Conservation (phyloP, 1,140 invertebrate genomes). For the Goniozus legneri region DNA sequence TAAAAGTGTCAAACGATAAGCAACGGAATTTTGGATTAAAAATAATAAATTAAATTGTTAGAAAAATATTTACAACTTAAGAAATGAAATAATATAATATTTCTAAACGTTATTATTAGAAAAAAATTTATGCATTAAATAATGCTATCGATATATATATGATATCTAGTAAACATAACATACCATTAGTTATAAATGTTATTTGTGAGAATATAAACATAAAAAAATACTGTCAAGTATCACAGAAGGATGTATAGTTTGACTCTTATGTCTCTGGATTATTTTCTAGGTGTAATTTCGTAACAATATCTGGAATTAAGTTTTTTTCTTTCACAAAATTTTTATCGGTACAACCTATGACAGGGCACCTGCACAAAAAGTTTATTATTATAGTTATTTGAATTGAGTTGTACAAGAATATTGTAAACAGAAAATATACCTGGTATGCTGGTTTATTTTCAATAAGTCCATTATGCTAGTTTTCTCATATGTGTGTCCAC, state of each 20-base stretch:
- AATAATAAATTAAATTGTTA: no score
- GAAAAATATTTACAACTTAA: no score
- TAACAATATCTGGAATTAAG: background rate
- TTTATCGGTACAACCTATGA: background rate
- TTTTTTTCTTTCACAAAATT: background rate
- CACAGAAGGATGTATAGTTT: no score
- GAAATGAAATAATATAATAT: no score
- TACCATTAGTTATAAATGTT: no score
- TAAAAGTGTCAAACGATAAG: no score
- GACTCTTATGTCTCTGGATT: no score
- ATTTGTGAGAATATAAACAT: background rate
- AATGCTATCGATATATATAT: no score
- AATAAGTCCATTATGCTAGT: conserved; percentile 47
- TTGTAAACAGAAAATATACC: conserved; percentile 29
- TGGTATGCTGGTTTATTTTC: conserved; percentile 39
- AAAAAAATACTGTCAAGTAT: background rate
- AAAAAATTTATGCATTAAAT: no score
- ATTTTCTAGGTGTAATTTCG: background rate
- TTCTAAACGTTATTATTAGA: no score
- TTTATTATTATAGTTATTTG: background rate
- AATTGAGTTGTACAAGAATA: background rate
- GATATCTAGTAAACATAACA: no score
- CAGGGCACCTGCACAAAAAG: background rate
- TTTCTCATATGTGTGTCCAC: conserved; percentile 58
- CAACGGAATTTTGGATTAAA: no score